Conservation (phyloP, 2,113 vertebrate species). For the Morone saxatilis region DNA sequence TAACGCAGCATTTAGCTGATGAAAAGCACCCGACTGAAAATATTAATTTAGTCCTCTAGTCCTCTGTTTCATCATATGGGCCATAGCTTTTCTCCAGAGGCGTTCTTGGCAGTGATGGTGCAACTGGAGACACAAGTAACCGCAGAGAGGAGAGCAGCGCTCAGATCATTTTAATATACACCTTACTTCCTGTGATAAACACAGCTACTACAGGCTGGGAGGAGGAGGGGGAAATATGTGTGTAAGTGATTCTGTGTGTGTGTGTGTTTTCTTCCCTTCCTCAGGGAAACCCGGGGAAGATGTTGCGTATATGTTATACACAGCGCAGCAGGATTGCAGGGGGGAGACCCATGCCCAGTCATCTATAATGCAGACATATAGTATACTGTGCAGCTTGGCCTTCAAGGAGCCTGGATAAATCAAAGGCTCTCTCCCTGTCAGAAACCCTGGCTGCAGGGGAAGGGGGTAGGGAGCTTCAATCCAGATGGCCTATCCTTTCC, state of each 20-base stretch:
- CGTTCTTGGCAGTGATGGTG: background rate
- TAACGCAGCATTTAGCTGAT: slow-evolving; percentile 62
- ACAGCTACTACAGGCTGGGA: slow-evolving; percentile 3
- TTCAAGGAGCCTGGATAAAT: slow-evolving; percentile 50
- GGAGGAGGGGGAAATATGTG: background rate
- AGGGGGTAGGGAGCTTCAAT: background rate
- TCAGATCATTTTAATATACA: slow-evolving; percentile 22
- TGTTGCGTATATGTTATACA: slow-evolving; percentile 39
- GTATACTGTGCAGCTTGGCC: slow-evolving; percentile 24
- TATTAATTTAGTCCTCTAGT: background rate
- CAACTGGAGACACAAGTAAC: slow-evolving; percentile 28
- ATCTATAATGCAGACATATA: slow-evolving; percentile 70
- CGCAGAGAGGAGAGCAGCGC: background rate
- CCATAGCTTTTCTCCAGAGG: background rate
- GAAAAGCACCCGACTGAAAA: slow-evolving; percentile 41
- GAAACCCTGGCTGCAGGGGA: slow-evolving; percentile 4
- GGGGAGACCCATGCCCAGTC: slow-evolving; percentile 26
- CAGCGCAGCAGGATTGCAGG: slow-evolving; percentile 27
- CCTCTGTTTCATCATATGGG: background rate
- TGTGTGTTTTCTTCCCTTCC: slow-evolving; percentile 28
- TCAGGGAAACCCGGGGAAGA: slow-evolving; percentile 63
- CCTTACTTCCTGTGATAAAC: slow-evolving; percentile 41
- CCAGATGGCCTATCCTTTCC: slow-evolving; percentile 2
- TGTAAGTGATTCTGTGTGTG: background rate
- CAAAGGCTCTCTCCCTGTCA: slow-evolving; percentile 32